These are phyloP conservation scores for Chrysina gloriosa DNA, from an alignment of 2,888 invertebrate species.

Conservation along the genomic window DNA sequence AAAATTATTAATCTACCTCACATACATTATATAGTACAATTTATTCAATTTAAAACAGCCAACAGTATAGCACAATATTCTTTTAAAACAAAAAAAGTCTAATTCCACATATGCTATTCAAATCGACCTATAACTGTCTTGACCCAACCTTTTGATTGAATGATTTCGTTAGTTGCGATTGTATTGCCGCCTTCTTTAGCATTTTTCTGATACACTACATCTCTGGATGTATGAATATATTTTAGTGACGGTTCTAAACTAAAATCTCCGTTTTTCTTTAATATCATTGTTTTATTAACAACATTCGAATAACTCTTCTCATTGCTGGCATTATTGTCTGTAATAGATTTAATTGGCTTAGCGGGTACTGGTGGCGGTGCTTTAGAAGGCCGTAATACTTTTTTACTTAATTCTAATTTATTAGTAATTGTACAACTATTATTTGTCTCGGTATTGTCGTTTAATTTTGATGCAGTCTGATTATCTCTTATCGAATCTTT, in stretches of 20 bases:
- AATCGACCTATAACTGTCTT: constrained; percentile 80
- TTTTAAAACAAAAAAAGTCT: constrained; percentile 38
- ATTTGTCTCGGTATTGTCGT: constrained; percentile 44
- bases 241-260: constrained; percentile 24
- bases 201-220: constrained; percentile 14
- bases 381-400: constrained; percentile 61
- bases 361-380: constrained; percentile 75
- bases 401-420: constrained; percentile 50
- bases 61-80: constrained; percentile 40
- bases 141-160: constrained; percentile 73
- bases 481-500: neutral
- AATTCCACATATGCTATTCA: constrained; percentile 64
- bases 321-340: constrained; percentile 17
- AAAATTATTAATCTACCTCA: constrained; percentile 37
- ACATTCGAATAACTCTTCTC: constrained; percentile 16
- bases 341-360: constrained; percentile 66
- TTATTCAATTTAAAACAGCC: constrained; percentile 42
- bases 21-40: constrained; percentile 19
- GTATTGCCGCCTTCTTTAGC: neutral
- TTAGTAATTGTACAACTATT: constrained; percentile 45
- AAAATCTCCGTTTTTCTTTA: constrained; percentile 2
- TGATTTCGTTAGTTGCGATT: constrained; percentile 40
- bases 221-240: constrained; percentile 1
- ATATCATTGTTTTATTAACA: constrained; percentile 1
- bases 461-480: neutral